Evolutionary conservation across 2,797 vertebrate genomes (phyloP), one percentile per base, ranked within the genome.

Genomic region (Pseudochaenichthys georgianus): DNA sequence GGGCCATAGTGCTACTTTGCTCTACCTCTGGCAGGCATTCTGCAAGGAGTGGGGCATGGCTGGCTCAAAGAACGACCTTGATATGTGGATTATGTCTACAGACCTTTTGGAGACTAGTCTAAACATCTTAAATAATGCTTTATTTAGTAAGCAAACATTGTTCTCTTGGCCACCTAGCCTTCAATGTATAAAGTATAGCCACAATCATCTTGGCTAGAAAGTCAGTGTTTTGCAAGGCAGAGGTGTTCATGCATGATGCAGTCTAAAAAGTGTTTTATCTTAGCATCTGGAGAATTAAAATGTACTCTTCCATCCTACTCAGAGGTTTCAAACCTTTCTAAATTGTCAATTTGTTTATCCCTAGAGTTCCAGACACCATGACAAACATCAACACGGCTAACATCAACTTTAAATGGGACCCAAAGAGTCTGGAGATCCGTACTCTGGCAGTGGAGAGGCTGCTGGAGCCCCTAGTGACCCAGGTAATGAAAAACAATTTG

Each of bases 341-440:
- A n/a, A 23, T 31, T 81, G 6, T 12, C 9, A 0, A 41, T 17
- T 54, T 13, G 34, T 68, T 31, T 41, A 16, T 23, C 15, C 19
- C 2, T 64, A 91, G 87, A 78, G 57, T 75, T 78, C 17, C 57
- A 78, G 88, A 79, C 78, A 95, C 73, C 68, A 99, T 99, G 98
- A 97, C 97, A 72, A 93, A 78, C 83, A 95, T 98, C 76, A 98
- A 97, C 82, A 94, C 97, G 71, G 95, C 96, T 64, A 99, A 97
- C 88, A 98, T 99, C 85, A 99, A 98, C 90, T 99, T 99, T 85
- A 99, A 98, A 95, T 99, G 98, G 98, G 98, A 99, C 87, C 98
- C 98, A 69, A 99, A 99, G 93, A 99, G 97, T 85, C 89, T 99
- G 63, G 98, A 99, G 94, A 99, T 99, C 80, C 96, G 98, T 64